Evolutionary conservation across 64 coral and sea anemone genomes (phyloP).

Genomic region (Stylophora pistillata): DNA sequence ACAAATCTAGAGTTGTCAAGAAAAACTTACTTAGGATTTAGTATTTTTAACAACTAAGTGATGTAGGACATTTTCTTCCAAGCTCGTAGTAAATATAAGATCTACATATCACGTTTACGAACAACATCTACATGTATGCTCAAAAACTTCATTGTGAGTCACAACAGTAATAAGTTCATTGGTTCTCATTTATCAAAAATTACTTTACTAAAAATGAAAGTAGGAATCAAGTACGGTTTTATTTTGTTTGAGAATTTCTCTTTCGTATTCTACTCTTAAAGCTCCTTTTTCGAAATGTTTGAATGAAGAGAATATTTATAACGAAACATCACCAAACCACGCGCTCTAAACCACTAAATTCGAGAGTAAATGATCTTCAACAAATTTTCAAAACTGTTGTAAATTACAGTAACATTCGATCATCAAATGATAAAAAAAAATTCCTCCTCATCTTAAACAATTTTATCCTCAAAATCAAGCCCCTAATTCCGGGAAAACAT

Average conservation of each 20-base stretch:
- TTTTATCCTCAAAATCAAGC: not conserved
- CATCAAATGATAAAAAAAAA: not conserved
- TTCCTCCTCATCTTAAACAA: not conserved
- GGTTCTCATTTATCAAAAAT: too few species aligned
- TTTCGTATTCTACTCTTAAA: not conserved
- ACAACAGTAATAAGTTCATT: too few species aligned
- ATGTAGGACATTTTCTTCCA: too few species aligned
- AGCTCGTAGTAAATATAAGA: too few species aligned
- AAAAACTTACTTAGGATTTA: too few species aligned
- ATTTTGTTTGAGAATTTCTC: not conserved
- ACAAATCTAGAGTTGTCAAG: too few species aligned
- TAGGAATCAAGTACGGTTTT: not conserved
- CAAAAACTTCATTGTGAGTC: too few species aligned
- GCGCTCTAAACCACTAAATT: not conserved
- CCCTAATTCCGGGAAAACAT: not conserved
- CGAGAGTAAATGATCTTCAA: not conserved
- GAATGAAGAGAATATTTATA: constrained; percentile 10
- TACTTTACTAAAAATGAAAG: not conserved
- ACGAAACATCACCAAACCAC: not conserved
- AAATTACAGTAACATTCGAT: constrained; percentile 19
- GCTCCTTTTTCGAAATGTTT: not conserved
- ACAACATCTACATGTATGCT: too few species aligned
- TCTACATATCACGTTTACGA: too few species aligned
- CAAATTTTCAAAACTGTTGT: not conserved
- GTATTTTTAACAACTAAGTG: too few species aligned